Conservation (phyloP, 2,797 vertebrate genomes). For the Cottoperca gobio region DNA sequence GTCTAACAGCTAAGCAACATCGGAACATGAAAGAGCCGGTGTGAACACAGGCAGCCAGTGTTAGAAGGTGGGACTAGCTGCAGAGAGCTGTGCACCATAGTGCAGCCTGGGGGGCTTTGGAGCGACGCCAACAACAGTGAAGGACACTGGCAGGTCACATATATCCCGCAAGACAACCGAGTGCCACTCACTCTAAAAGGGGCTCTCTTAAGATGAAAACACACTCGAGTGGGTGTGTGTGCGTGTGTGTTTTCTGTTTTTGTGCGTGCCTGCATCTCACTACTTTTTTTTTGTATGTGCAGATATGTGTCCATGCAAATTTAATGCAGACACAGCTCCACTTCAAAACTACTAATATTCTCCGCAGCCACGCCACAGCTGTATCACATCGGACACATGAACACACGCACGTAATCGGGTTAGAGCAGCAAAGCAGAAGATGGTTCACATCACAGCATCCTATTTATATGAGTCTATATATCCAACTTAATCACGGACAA, state of each 20-base stretch:
- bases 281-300: slow-evolving; percentile 12
- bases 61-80: slow-evolving; percentile 56
- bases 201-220: slow-evolving; percentile 44
- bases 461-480: slow-evolving; percentile 50
- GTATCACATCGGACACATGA: slow-evolving; percentile 11
- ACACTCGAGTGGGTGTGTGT: not conserved
- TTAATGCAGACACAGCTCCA: slow-evolving; percentile 37
- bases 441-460: slow-evolving; percentile 31
- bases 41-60: slow-evolving; percentile 55
- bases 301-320: slow-evolving; percentile 47
- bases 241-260: slow-evolving; percentile 1
- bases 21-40: slow-evolving; percentile 46
- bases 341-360: slow-evolving; percentile 26
- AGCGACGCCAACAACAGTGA: slow-evolving; percentile 64
- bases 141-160: slow-evolving; percentile 70
- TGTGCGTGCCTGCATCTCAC: not conserved
- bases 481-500: slow-evolving; percentile 53
- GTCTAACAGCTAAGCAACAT: slow-evolving; percentile 28
- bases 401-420: slow-evolving; percentile 21
- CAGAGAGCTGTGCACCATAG: slow-evolving; percentile 40
- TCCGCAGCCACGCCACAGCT: slow-evolving; percentile 9
- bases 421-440: slow-evolving; percentile 36
- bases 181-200: slow-evolving; percentile 42
- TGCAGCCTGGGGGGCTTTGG: slow-evolving; percentile 63
- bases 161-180: slow-evolving; percentile 60